A percentile compares a stretch with the other conserved stretches of the same genome.
phyloP scores from a whole-genome alignment of 2,888 invertebrate genomes.

The Calliphora vomitoria region DNA sequence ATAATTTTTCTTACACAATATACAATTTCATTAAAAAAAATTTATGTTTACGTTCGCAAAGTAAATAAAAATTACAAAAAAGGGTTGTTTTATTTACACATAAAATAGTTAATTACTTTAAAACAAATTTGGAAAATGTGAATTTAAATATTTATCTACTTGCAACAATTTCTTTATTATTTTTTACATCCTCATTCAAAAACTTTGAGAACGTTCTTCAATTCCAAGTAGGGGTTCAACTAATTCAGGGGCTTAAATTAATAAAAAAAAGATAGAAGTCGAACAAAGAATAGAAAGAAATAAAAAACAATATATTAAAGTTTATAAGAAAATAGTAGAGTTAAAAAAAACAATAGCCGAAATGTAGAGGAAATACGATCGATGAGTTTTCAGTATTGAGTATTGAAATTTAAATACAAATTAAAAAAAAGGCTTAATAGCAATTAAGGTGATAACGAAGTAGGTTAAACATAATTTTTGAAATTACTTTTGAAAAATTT shows the following conservation, averaged over 20 bases:
- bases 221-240: conserved; percentile 75
- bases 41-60: conserved; percentile 47
- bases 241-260: conserved; percentile 75
- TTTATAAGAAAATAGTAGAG: conserved; percentile 46
- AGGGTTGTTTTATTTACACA: conserved; percentile 9
- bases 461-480: too few relatives aligned
- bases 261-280: conserved; percentile 48
- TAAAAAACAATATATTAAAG: conserved; percentile 62
- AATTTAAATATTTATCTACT: conserved; percentile 66
- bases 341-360: conserved; percentile 30
- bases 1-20: too few relatives aligned
- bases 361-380: conserved; percentile 17
- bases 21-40: conserved; percentile 37
- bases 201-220: conserved; percentile 75
- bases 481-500: too few relatives aligned
- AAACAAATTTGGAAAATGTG: conserved; percentile 54
- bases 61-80: conserved; percentile 56
- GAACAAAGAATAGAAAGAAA: conserved; percentile 54
- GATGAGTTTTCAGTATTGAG: conserved; percentile 37
- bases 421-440: too few relatives aligned
- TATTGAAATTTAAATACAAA: neutral
- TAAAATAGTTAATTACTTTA: conserved; percentile 40
- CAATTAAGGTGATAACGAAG: too few relatives aligned
- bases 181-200: conserved; percentile 72
- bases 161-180: conserved; percentile 66